Percentiles rank a stretch among this genome's conserved stretches.
Evolutionary conservation across 2,888 invertebrate genomes (phyloP).

Genomic region (Eutolmus rufibarbis): DNA sequence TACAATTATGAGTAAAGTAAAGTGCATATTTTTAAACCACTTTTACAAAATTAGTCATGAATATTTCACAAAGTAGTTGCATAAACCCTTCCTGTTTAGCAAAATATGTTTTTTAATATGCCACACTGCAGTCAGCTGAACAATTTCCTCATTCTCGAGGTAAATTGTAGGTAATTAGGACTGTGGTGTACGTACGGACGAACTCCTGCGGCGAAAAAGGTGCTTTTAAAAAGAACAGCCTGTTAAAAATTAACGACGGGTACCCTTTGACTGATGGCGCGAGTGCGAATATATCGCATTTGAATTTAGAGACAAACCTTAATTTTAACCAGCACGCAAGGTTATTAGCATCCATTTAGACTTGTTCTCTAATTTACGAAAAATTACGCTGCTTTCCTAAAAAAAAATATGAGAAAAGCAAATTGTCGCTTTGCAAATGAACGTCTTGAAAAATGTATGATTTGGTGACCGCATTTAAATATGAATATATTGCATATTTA

Average conservation of each 20-base stretch:
- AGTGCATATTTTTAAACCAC: background rate
- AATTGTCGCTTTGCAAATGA: background rate
- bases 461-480: background rate
- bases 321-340: background rate
- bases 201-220: no score
- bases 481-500: background rate
- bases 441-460: background rate
- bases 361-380: background rate
- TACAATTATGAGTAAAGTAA: background rate
- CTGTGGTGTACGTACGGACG: background rate
- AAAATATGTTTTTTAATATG: background rate
- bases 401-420: background rate
- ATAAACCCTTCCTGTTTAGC: background rate
- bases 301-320: background rate
- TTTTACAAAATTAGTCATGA: background rate
- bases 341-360: background rate
- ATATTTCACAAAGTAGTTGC: background rate
- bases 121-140: background rate
- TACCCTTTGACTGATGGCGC: background rate
- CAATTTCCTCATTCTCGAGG: background rate
- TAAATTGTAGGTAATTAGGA: background rate
- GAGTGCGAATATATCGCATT: background rate
- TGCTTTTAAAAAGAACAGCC: background rate
- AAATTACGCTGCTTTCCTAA: background rate
- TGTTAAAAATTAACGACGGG: background rate